These are phyloP conservation scores for Amphiprion percula DNA, from an alignment of 2,113 vertebrate genomes.

Conservation along the genomic window DNA sequence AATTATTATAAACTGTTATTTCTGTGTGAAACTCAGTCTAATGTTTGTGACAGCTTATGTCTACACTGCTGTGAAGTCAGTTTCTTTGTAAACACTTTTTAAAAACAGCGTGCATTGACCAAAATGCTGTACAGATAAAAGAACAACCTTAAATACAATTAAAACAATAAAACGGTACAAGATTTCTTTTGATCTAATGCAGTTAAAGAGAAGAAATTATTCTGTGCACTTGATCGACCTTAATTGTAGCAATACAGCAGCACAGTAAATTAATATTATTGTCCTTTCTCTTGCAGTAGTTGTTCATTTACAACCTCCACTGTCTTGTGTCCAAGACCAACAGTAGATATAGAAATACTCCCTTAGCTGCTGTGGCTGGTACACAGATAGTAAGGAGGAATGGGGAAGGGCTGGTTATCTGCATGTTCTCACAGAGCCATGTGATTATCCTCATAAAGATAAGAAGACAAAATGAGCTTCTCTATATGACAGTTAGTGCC, in stretches of 20 bases:
- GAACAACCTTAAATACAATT: too few relatives aligned
- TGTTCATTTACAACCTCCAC: not conserved
- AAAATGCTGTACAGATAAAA: too few relatives aligned
- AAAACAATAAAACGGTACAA: too few relatives aligned
- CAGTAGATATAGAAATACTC: conserved; percentile 12
- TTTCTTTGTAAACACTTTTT: too few relatives aligned
- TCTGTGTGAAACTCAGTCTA: not conserved
- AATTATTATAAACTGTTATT: not conserved
- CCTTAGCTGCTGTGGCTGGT: conserved; percentile 1
- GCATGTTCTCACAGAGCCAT: conserved; percentile 75
- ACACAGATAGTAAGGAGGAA: conserved; percentile 53
- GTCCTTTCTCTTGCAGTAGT: not conserved
- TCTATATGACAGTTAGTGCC: conserved; percentile 49
- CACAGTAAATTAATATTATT: not conserved
- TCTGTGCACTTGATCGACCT: not conserved
- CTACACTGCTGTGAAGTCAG: not conserved
- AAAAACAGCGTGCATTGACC: too few relatives aligned
- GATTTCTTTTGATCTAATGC: not conserved
- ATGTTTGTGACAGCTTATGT: not conserved
- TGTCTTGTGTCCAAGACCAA: conserved; percentile 6
- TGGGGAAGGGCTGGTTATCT: conserved; percentile 76
- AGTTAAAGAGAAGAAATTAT: not conserved
- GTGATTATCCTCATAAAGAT: conserved; percentile 77
- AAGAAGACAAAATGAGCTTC: conserved; percentile 46
- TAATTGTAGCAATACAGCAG: not conserved